A percentile compares a stretch with the other conserved stretches of the same genome.
phyloP scores from a whole-genome alignment of 2,888 invertebrate species.

The Pristionchus maxplancki region DNA sequence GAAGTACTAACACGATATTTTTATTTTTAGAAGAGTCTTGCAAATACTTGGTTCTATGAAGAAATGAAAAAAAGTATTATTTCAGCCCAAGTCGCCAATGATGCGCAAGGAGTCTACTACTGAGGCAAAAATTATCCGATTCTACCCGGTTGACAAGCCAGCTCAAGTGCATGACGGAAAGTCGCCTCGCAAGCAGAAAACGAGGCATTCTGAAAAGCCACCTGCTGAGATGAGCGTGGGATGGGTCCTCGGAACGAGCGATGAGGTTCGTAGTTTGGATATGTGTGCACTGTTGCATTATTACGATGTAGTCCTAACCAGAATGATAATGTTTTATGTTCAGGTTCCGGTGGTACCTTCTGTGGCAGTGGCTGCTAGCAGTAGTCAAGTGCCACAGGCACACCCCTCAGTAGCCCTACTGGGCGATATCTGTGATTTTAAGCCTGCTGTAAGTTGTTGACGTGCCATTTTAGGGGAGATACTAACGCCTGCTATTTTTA shows the following conservation, averaged over 20 bases:
- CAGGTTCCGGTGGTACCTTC: constrained; percentile 60
- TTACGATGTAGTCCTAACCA: too few relatives aligned
- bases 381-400: constrained; percentile 61
- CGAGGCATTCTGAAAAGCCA: constrained; percentile 87
- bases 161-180: constrained; percentile 80
- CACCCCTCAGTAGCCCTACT: constrained; percentile 96
- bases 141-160: constrained; percentile 93
- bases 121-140: constrained; percentile 83
- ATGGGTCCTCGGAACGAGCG: constrained; percentile 89
- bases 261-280: too few relatives aligned
- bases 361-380: constrained; percentile 62
- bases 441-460: constrained; percentile 39
- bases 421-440: constrained; percentile 92
- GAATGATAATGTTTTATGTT: neutral
- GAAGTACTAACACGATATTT: neutral
- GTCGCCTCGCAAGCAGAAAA: constrained; percentile 87
- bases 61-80: constrained; percentile 47
- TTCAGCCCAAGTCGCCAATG: constrained; percentile 76
- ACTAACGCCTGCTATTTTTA: too few relatives aligned
- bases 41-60: neutral
- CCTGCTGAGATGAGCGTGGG: constrained; percentile 94
- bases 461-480: neutral
- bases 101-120: constrained; percentile 71
- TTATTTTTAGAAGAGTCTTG: neutral
- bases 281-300: too few relatives aligned